phyloP scores from a whole-genome alignment of 2,888 invertebrate genomes.

The Ctenicera cuprea region DNA sequence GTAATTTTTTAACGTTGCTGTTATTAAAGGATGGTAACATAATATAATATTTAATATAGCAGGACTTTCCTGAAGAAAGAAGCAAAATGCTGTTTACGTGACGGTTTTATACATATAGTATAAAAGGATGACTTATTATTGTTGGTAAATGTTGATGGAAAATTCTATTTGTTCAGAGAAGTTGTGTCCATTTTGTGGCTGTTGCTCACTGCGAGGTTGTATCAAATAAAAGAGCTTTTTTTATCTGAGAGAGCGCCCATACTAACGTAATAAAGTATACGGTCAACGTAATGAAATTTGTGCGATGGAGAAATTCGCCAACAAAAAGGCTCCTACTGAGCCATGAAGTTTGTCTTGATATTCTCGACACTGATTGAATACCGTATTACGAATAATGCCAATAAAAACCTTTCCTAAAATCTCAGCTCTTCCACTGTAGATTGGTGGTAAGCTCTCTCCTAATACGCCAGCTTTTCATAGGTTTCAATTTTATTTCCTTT shows the following conservation, averaged over 20 bases:
- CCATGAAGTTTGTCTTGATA: conserved; percentile 34
- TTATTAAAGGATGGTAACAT: no score
- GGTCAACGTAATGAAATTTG: conserved; percentile 38
- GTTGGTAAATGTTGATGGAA: neutral
- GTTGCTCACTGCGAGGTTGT: conserved; percentile 33
- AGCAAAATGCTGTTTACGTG: no score
- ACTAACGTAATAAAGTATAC: conserved; percentile 42
- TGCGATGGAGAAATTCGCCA: conserved; percentile 35
- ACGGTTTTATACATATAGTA: no score
- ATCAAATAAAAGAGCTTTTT: conserved; percentile 34
- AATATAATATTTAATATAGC: no score
- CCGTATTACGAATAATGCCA: conserved; percentile 33
- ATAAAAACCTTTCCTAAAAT: conserved; percentile 32
- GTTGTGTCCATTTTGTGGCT: conserved; percentile 28
- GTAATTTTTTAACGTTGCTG: neutral
- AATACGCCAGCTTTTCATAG: conserved; percentile 1
- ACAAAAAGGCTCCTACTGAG: conserved; percentile 30
- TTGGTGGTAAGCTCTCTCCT: conserved; percentile 32
- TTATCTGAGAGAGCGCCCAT: conserved; percentile 27
- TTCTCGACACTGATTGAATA: conserved; percentile 33
- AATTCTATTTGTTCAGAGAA: conserved; percentile 24
- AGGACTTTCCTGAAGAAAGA: no score
- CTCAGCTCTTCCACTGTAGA: conserved; percentile 29
- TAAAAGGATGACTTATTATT: no score
- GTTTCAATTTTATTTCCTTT: conserved; percentile 27